A percentile compares a stretch with the other conserved stretches of the same genome.
phyloP scores from a whole-genome alignment of 1,140 invertebrate genomes.

The Brachionus asplanchnoidis region DNA sequence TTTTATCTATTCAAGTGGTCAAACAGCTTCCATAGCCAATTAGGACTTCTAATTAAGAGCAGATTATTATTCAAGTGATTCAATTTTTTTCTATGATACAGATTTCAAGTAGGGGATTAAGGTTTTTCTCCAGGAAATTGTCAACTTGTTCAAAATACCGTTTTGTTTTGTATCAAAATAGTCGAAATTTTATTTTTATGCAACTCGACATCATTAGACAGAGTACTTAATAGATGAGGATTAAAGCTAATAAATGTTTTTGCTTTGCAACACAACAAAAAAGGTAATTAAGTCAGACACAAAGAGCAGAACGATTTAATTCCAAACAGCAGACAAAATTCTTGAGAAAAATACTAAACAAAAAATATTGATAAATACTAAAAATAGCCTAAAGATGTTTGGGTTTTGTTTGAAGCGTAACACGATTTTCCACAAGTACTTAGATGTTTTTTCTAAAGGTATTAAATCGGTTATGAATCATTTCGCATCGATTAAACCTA shows the following conservation, averaged over 20 bases:
- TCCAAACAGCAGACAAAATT: slow-evolving; percentile 20
- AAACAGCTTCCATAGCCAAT: not conserved
- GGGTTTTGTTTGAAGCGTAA: not conserved
- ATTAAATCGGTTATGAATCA: not conserved
- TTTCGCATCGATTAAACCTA: slow-evolving; percentile 33
- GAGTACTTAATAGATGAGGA: not conserved
- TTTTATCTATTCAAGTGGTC: not conserved
- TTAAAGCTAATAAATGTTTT: slow-evolving; percentile 2
- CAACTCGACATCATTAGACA: slow-evolving; percentile 4
- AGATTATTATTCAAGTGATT: slow-evolving; percentile 6
- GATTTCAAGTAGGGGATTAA: not conserved
- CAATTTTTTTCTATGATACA: not conserved
- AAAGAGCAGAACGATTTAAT: not conserved
- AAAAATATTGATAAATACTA: slow-evolving; percentile 23
- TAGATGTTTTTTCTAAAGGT: not conserved
- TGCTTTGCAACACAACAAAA: not conserved
- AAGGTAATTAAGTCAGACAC: slow-evolving; percentile 23
- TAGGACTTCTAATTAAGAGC: not conserved
- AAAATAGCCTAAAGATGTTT: slow-evolving; percentile 12
- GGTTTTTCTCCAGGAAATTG: not conserved
- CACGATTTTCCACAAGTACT: slow-evolving; percentile 22
- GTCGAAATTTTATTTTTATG: slow-evolving; percentile 23
- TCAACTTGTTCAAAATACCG: slow-evolving; percentile 28
- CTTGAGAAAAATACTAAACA: not conserved
- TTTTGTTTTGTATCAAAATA: slow-evolving; percentile 16